Conservation (phyloP, 2,113 vertebrate genomes). For the Sylvilagus bachmani region DNA sequence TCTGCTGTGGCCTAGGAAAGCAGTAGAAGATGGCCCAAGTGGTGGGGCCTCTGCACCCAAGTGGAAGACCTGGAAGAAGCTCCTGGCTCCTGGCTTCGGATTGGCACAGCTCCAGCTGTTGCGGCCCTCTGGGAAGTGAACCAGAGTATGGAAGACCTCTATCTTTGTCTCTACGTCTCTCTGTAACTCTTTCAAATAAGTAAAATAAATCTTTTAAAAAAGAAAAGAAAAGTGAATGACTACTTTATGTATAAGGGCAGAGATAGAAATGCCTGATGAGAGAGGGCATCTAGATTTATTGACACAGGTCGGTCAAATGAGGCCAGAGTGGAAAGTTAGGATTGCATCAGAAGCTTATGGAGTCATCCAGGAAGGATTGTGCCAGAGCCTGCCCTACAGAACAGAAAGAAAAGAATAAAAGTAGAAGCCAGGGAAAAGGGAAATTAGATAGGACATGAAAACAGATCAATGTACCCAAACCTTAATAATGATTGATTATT, state of each 20-base stretch:
- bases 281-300: not conserved
- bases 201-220: not conserved
- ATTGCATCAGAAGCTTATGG: not conserved
- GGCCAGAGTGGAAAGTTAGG: not conserved
- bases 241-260: not conserved
- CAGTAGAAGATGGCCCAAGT: no score
- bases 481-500: not conserved
- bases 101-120: no score
- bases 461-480: not conserved
- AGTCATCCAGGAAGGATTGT: not conserved
- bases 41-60: no score
- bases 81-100: no score
- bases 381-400: not conserved
- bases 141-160: no score
- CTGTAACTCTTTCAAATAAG: no score
- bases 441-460: not conserved
- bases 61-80: no score
- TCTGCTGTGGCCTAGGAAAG: no score
- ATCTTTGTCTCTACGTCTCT: no score
- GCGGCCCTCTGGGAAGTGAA: no score
- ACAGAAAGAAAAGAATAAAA: constrained; percentile 7
- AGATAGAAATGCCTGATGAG: not conserved
- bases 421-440: not conserved
- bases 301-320: not conserved
- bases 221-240: not conserved